phyloP scores from a whole-genome alignment of 2,797 vertebrate species.

The Squalus acanthias region DNA sequence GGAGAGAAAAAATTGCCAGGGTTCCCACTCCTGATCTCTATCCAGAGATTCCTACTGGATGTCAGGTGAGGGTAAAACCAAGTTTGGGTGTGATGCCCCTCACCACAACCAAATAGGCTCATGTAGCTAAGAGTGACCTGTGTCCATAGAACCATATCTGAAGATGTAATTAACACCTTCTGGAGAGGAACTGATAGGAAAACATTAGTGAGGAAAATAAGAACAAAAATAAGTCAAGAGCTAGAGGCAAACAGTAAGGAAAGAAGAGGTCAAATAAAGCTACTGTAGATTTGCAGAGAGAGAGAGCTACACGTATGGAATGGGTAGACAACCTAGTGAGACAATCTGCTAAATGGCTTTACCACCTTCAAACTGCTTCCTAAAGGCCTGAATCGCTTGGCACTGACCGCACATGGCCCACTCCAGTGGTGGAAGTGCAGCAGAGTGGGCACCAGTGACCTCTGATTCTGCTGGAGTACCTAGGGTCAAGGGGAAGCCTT shows the following conservation, averaged over 20 bases:
- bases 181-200: background rate
- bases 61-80: background rate
- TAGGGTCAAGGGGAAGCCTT: background rate
- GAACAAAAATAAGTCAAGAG: background rate
- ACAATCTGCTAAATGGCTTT: background rate
- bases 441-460: background rate
- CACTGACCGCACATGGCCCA: background rate
- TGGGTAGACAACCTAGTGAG: too few relatives aligned
- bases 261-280: background rate
- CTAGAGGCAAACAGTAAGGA: background rate
- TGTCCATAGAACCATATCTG: background rate
- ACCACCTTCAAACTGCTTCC: background rate
- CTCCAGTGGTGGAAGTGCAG: background rate
- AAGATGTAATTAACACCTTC: background rate
- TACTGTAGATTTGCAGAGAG: background rate
- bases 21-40: background rate
- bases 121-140: background rate
- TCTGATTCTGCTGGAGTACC: background rate
- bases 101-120: background rate
- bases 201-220: background rate
- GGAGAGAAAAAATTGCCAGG: too few relatives aligned
- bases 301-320: background rate
- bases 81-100: background rate
- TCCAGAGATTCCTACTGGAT: background rate
- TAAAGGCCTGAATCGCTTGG: background rate